A percentile compares a stretch with the other conserved stretches of the same genome.
Evolutionary conservation across 37 sponge, comb jelly and placozoan species (phyloP).

Genomic region (Spongilla lacustris): DNA sequence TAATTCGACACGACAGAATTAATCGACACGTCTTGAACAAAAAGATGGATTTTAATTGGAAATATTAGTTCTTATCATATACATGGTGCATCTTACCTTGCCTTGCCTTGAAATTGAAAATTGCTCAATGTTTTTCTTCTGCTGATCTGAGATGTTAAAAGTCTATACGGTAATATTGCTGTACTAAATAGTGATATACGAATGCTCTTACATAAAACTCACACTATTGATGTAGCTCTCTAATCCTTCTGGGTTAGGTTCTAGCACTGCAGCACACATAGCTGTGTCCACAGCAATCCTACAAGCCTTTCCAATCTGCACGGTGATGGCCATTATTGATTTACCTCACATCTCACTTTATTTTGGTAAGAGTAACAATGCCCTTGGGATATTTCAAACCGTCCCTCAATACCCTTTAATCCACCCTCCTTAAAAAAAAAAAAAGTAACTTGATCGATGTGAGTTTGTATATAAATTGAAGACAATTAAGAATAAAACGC

Average conservation of each 20-base stretch:
- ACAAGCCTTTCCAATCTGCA: neutral
- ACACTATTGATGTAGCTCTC: neutral
- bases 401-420: too few relatives aligned
- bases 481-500: too few relatives aligned
- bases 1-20: neutral
- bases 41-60: neutral
- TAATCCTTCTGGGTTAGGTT: neutral
- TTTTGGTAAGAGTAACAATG: too few relatives aligned
- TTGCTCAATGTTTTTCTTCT: neutral
- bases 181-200: neutral
- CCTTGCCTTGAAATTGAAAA: neutral
- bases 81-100: neutral
- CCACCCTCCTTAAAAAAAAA: too few relatives aligned
- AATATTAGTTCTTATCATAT: neutral
- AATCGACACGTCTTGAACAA: neutral
- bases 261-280: neutral
- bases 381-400: too few relatives aligned
- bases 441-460: too few relatives aligned
- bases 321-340: neutral
- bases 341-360: too few relatives aligned
- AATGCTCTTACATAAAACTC: neutral
- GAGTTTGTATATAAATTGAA: too few relatives aligned
- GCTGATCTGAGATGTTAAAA: neutral
- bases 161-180: neutral
- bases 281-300: neutral